phyloP scores from a whole-genome alignment of 2,888 invertebrate species.

The Malthinus seriepunctatus region DNA sequence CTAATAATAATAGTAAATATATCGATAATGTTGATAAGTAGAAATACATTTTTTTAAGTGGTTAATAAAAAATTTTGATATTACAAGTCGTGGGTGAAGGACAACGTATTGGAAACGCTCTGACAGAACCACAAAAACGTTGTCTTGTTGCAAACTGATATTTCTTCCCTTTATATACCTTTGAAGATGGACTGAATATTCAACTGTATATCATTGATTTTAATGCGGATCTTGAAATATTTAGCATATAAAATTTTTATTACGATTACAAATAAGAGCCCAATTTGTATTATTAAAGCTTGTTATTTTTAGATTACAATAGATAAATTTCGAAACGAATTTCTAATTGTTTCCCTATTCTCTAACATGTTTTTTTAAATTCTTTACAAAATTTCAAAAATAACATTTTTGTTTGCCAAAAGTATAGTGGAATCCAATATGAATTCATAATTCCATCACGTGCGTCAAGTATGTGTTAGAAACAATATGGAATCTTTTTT shows the following conservation, averaged over 20 bases:
- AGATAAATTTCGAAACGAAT: too few relatives aligned
- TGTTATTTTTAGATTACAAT: too few relatives aligned
- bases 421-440: too few relatives aligned
- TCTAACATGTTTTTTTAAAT: too few relatives aligned
- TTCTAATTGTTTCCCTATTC: too few relatives aligned
- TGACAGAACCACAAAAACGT: slow-evolving; percentile 22
- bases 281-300: neutral
- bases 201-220: slow-evolving; percentile 25
- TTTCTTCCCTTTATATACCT: slow-evolving; percentile 15
- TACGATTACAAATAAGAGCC: slow-evolving; percentile 1
- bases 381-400: too few relatives aligned
- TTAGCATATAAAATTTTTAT: slow-evolving; percentile 15
- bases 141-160: slow-evolving; percentile 18
- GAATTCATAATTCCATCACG: too few relatives aligned
- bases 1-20: slow-evolving; percentile 17
- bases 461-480: too few relatives aligned
- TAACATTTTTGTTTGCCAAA: too few relatives aligned
- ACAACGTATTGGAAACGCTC: slow-evolving; percentile 23
- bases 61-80: neutral
- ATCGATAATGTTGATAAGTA: slow-evolving; percentile 26
- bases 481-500: too few relatives aligned
- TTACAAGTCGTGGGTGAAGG: slow-evolving; percentile 13
- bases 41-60: slow-evolving; percentile 17
- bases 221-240: slow-evolving; percentile 25
- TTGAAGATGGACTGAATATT: slow-evolving; percentile 18